Conservation (phyloP, 2,797 vertebrate species). For the Centropyge bicolor region DNA sequence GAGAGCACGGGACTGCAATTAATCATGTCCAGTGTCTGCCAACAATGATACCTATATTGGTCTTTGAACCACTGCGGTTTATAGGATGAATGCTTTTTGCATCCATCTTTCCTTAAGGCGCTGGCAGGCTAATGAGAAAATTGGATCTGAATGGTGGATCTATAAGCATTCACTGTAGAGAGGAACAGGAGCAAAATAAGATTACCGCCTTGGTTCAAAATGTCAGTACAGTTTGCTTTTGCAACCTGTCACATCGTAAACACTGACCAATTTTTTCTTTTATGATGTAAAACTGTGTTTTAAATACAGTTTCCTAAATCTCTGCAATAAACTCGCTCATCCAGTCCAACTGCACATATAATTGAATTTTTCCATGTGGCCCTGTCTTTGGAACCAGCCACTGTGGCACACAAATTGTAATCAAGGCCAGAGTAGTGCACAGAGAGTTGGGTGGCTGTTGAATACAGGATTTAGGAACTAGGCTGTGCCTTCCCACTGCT, state of each 20-base stretch:
- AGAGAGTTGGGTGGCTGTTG: slow-evolving; percentile 67
- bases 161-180: slow-evolving; percentile 55
- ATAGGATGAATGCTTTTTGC: slow-evolving; percentile 37
- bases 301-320: slow-evolving; percentile 29
- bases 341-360: slow-evolving; percentile 48
- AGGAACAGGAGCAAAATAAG: slow-evolving; percentile 40
- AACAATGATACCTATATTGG: slow-evolving; percentile 61
- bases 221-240: slow-evolving; percentile 28
- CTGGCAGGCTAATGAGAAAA: slow-evolving; percentile 69
- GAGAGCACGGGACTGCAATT: slow-evolving; percentile 59
- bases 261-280: slow-evolving; percentile 15
- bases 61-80: slow-evolving; percentile 40
- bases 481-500: slow-evolving; percentile 66
- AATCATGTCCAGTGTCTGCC: slow-evolving; percentile 66
- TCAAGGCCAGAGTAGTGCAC: slow-evolving; percentile 69
- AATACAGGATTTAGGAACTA: slow-evolving; percentile 73
- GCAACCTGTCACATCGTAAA: slow-evolving; percentile 20
- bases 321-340: slow-evolving; percentile 19
- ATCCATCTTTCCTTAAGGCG: slow-evolving; percentile 64
- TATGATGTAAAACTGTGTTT: slow-evolving; percentile 20
- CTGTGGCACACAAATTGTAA: slow-evolving; percentile 71
- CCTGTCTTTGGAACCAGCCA: slow-evolving; percentile 50
- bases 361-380: slow-evolving; percentile 69
- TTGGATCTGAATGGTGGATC: slow-evolving; percentile 65
- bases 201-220: slow-evolving; percentile 29